A percentile compares a stretch with the other conserved stretches of the same genome.
Evolutionary conservation across 2,888 invertebrate genomes (phyloP).

Genomic region (Thymelicus sylvestris): DNA sequence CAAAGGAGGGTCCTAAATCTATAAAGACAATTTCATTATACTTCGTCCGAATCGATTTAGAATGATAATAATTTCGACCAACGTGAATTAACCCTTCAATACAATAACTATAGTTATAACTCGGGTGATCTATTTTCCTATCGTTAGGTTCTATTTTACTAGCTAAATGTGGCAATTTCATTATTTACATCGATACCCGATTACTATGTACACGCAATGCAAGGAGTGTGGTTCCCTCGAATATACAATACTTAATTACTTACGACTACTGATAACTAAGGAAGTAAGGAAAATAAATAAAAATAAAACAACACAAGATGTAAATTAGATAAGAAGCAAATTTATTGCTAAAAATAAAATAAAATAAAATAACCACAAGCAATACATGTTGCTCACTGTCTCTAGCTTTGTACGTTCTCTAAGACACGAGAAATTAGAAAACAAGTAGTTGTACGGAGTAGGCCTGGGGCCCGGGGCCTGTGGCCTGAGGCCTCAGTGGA

Average conservation of each 20-base stretch:
- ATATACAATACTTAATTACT: slow-evolving; percentile 68
- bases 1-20: slow-evolving; percentile 63
- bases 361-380: slow-evolving; percentile 82
- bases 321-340: slow-evolving; percentile 81
- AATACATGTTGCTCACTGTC: slow-evolving; percentile 75
- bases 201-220: slow-evolving; percentile 79
- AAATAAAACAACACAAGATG: slow-evolving; percentile 70
- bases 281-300: slow-evolving; percentile 52
- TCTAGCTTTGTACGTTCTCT: slow-evolving; percentile 79
- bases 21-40: slow-evolving; percentile 63
- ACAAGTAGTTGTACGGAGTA: slow-evolving; percentile 44
- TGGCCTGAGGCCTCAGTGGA: neutral
- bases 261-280: slow-evolving; percentile 56
- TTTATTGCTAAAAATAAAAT: slow-evolving; percentile 84
- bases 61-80: slow-evolving; percentile 71
- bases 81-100: slow-evolving; percentile 63
- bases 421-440: slow-evolving; percentile 58
- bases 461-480: too few relatives aligned
- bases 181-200: slow-evolving; percentile 70
- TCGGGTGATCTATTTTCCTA: slow-evolving; percentile 57
- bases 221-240: slow-evolving; percentile 84
- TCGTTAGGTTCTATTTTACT: slow-evolving; percentile 59
- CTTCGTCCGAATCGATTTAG: slow-evolving; percentile 62
- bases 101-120: slow-evolving; percentile 43
- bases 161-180: slow-evolving; percentile 60